Base-by-base conservation (phyloP, 1,140 invertebrate genomes). In the Myzus persicae region DNA sequence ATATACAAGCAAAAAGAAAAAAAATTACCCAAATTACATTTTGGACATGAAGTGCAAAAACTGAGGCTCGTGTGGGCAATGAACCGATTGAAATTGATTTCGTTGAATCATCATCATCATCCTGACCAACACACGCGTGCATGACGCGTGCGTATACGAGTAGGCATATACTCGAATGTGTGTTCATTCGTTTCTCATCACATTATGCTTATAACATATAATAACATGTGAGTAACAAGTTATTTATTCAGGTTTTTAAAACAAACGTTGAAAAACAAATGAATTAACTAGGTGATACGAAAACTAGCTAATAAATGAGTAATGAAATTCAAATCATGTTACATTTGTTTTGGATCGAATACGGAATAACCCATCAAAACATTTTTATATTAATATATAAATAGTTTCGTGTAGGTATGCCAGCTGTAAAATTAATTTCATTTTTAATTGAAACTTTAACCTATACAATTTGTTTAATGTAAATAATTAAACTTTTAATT, bases 11-110 rank as follows among this genome's bases (percentile, higher is more conserved):
- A 54, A 36, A 67, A 90, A 90, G 24, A 26, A 42, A 42, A 91
- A 81, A 91, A 81, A 82, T 91, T 46, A 81, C 38, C 54, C 36
- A 48, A 91, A 91, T 91, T 91, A 91, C 59, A 76, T 91, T 76
- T 91, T 9, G 31, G 38, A 76, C 90, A 44, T n/a, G 54, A 38
- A 44, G 84, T 85, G 84, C 84, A 85, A 85, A 85, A 85, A 85
- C 84, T 44, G 0, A 31, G 4, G n/a, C 14, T 85, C 84, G 31
- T 14, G 59, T 31, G 46, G 18, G 31, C 54, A 59, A 67, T 31
- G n/a, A 18, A 76, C n/a, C 59, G 42, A 44, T 85, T 20, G 40
- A 42, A 85, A 85, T 85, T 6, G 11, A 42, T 36, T 87, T 46
- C n/a, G 44, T 87, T 46, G 85, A 48, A 87, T 87, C 85, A 46